Base-by-base conservation (phyloP, 2,113 vertebrate species). In the Synodontis membranacea region DNA sequence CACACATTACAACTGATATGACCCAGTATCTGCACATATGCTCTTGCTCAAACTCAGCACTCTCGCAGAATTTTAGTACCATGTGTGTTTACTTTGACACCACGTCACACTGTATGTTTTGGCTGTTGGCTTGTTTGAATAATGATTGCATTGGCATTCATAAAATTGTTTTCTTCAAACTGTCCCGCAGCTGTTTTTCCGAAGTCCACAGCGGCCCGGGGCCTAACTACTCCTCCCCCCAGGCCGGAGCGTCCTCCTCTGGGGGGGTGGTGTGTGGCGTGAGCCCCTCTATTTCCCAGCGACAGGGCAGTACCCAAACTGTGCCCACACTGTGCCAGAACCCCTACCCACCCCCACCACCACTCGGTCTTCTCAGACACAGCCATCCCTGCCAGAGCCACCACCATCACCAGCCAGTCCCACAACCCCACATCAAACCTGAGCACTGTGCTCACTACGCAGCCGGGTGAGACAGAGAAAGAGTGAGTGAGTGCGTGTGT, bases 371-470 rank as follows among this genome's bases (percentile, higher is more conserved):
- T 12, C 90, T 96, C 48, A 94, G 97, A 91, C 97, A 98, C 93
- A 96, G 92, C 91, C 98, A 97, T 94, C 94, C 96, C 83, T 97
- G 96, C 92, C 88, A 75, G 93, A 90, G 78, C 34, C 85, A 88
- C 39, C 89, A 93, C 11, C 92, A 93, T 46, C 93, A 92, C 23
- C 96, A 92, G 39, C 91, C 90, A 62, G 94, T 90, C 88, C 56
- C 70, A 52, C 93, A 93, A 90, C 89, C 95, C 84, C 96, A 97
- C 90, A 94, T 97, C 96, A 99, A 99, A 91, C 94, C 96, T 0
- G 97, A 99, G 88, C 96, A 97, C 92, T 96, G 97, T 90, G 96
- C 96, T 85, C 95, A 97, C 92, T 99, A 99, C 91, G 96, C 97
- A 89, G 96, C 97, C 8, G 97, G 98, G 98, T 99, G 90, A 90